Base-by-base conservation (phyloP, 1,140 invertebrate species). In the Ectropis grisescens region DNA sequence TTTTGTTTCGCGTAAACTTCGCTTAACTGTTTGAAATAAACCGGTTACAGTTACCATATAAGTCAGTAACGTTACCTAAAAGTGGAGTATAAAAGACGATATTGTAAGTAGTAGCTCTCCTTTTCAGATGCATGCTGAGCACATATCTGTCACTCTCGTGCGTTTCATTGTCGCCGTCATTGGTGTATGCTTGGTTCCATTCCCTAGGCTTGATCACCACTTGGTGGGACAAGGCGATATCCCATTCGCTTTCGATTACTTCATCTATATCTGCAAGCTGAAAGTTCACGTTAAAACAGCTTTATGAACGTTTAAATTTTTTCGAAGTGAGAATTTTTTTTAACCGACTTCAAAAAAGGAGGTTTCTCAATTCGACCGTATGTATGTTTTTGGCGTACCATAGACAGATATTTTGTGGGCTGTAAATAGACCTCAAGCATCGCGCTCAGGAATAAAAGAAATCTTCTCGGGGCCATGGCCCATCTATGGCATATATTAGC, bases 41-140 rank as follows among this genome's bases (percentile, higher is more conserved):
- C 8, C 8, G 8, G 3, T 3, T 29, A 29, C 5, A 12, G 2
- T 3, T 29, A 29, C 10, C 10, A 16, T 5, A 13, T 29, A 32
- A 4, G 23, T 28, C 46, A n/a, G n/a, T n/a, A n/a, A n/a, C n/a
- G n/a, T 58, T 56, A 79, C 71, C 61, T 11, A 68, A 11, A 9
- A 79, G 41, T 2, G 74, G 74, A 1, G 65, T 71, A 38, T 79
- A 74, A 41, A 79, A 71, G 3, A 66, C 69, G 22, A 79, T 56
- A 34, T 66, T 70, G 19, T 66, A 64, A 11, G 55, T 37, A 1
- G 52, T 51, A 0, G 69, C 57, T 2, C 26, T 19, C 13, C 65
- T 55, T 19, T 44, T 53, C 9, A 79, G 13, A 3, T 28, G 14
- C 1, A 79, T 10, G 2, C 33, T 48, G 3, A 79, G 46, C 0